Evolutionary conservation across 2,888 invertebrate genomes (phyloP).

Genomic region (Coelinius sp.): DNA sequence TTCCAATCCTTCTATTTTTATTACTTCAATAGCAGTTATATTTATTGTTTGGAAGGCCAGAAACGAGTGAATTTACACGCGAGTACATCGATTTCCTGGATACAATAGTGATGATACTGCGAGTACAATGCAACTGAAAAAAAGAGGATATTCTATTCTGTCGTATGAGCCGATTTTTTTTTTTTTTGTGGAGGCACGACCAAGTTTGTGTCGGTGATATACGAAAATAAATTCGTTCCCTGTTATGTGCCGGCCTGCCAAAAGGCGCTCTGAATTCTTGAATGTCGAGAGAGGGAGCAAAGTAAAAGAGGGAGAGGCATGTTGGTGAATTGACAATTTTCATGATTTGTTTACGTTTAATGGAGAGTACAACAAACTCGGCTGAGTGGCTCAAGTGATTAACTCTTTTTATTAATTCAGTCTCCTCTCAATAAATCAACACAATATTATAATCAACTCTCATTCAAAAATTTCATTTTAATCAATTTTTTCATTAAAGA

Average conservation of each 20-base stretch:
- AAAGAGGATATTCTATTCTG: neutral
- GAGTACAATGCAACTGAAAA: neutral
- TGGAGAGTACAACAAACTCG: neutral
- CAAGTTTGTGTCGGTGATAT: neutral
- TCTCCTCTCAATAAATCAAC: neutral
- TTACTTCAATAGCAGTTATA: neutral
- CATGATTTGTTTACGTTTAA: conserved; percentile 16
- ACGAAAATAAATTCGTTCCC: conserved; percentile 21
- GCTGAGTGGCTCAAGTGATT: neutral
- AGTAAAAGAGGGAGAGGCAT: neutral
- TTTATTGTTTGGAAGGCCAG: neutral
- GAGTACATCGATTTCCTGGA: conserved; percentile 21
- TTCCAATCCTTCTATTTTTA: neutral
- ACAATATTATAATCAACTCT: neutral
- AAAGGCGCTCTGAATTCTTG: conserved; percentile 20
- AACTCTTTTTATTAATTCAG: neutral
- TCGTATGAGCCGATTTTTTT: neutral
- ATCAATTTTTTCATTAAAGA: neutral
- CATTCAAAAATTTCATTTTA: neutral
- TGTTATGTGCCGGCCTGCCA: conserved; percentile 13
- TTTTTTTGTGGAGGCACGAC: neutral
- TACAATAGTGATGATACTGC: conserved; percentile 5
- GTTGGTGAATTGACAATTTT: conserved; percentile 8
- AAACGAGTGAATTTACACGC: conserved; percentile 7
- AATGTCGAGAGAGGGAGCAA: conserved; percentile 10